A percentile compares a stretch with the other conserved stretches of the same genome.
phyloP scores from a whole-genome alignment of 2,797 vertebrate genomes.

The Urocyon cinereoargenteus region DNA sequence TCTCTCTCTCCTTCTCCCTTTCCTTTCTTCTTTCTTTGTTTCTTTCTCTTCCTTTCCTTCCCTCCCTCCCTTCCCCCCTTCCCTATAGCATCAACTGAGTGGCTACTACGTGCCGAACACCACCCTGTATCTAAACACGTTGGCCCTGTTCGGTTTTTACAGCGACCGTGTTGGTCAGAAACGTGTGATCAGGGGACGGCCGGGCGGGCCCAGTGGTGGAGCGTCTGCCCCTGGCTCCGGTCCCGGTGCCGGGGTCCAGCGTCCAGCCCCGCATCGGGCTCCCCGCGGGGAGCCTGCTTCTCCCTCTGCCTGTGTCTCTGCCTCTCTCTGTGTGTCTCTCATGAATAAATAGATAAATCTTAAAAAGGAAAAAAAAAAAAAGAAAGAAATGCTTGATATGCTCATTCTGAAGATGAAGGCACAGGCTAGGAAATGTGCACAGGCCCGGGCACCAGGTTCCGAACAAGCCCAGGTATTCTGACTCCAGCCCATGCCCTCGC shows the following conservation, averaged over 20 bases:
- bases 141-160: background rate
- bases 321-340: too few relatives aligned
- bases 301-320: too few relatives aligned
- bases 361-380: too few relatives aligned
- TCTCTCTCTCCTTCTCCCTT: too few relatives aligned
- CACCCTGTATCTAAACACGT: background rate
- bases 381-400: background rate
- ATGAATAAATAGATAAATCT: too few relatives aligned
- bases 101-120: background rate
- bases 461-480: background rate
- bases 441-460: too few relatives aligned
- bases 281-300: too few relatives aligned
- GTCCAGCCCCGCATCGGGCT: too few relatives aligned
- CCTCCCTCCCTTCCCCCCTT: background rate
- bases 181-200: background rate
- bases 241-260: too few relatives aligned
- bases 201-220: too few relatives aligned
- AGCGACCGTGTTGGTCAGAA: background rate
- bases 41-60: too few relatives aligned
- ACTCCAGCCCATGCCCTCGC: accelerated
- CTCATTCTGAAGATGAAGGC: background rate
- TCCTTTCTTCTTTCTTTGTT: background rate
- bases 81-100: background rate
- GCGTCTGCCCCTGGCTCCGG: too few relatives aligned
- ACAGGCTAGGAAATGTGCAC: background rate